These are phyloP conservation scores for Forbesichthys papilliferus DNA, from an alignment of 2,113 vertebrate species.

Conservation along the genomic window DNA sequence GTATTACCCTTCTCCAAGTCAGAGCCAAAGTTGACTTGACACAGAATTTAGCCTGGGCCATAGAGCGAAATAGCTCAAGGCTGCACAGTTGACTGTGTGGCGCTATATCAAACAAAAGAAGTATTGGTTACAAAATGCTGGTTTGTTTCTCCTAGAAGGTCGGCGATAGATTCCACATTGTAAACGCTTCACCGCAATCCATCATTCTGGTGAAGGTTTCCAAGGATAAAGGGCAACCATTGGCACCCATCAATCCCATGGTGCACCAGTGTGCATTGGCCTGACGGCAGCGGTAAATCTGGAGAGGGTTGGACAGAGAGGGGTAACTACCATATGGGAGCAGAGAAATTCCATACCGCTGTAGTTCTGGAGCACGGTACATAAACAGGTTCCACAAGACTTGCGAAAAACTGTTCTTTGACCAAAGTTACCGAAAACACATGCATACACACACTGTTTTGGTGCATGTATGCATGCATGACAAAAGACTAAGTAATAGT, in stretches of 20 bases:
- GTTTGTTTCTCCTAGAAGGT: constrained; percentile 58
- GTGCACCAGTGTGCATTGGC: constrained; percentile 57
- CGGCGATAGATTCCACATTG: constrained; percentile 68
- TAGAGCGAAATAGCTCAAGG: constrained; percentile 22
- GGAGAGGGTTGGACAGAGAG: constrained; percentile 24
- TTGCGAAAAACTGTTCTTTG: constrained; percentile 38
- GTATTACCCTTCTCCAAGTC: constrained; percentile 37
- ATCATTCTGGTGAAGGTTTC: constrained; percentile 62
- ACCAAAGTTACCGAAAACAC: constrained; percentile 65
- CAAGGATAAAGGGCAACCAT: constrained; percentile 62
- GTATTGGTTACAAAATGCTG: constrained; percentile 63
- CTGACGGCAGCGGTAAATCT: constrained; percentile 38
- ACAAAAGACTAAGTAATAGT: constrained; percentile 58
- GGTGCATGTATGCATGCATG: constrained; percentile 35
- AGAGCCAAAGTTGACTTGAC: constrained; percentile 36
- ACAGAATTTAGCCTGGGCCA: constrained; percentile 33
- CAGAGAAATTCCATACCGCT: constrained; percentile 41
- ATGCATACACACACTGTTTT: constrained; percentile 54
- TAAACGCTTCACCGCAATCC: constrained; percentile 70
- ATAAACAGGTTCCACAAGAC: constrained; percentile 62
- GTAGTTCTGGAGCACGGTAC: constrained; percentile 49
- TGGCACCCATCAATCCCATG: constrained; percentile 63
- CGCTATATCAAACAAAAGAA: constrained; percentile 61
- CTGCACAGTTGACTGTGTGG: constrained; percentile 40
- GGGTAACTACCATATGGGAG: constrained; percentile 16